Conservation (phyloP, 1,140 invertebrate species). For the Himalopsyche phryganea region DNA sequence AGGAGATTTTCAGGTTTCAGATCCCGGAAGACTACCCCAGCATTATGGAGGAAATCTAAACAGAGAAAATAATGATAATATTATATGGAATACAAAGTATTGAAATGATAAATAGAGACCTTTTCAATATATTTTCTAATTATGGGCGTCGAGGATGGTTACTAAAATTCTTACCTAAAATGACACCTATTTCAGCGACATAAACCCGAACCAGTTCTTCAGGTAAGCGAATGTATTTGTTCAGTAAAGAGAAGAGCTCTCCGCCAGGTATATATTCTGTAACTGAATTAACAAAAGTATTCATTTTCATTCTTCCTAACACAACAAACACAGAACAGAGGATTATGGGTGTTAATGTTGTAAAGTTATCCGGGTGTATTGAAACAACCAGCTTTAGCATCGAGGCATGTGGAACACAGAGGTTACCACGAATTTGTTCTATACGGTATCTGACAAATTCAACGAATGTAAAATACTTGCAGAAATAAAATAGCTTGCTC, state of each 20-base stretch:
- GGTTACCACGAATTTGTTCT: no score
- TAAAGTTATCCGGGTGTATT: no score
- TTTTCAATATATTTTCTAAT: no score
- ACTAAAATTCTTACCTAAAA: slow-evolving; percentile 69
- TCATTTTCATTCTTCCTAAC: not conserved
- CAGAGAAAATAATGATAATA: slow-evolving; percentile 38
- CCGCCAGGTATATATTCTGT: slow-evolving; percentile 78
- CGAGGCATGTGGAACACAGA: no score
- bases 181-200: slow-evolving; percentile 78
- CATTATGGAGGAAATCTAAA: slow-evolving; percentile 87
- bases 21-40: slow-evolving; percentile 86
- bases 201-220: slow-evolving; percentile 76
- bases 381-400: no score
- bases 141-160: no score
- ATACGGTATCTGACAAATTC: no score
- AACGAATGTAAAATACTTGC: no score
- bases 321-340: no score
- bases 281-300: slow-evolving; percentile 53
- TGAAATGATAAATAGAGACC: no score
- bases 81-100: not conserved
- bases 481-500: no score
- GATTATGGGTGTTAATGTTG: no score
- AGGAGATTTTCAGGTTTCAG: slow-evolving; percentile 89
- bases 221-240: slow-evolving; percentile 66
- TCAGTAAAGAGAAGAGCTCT: slow-evolving; percentile 71